Evolutionary conservation across 1,140 invertebrate genomes (phyloP), one percentile per base, ranked within the genome.

Genomic region (Pseudomyrmex pallidus): DNA sequence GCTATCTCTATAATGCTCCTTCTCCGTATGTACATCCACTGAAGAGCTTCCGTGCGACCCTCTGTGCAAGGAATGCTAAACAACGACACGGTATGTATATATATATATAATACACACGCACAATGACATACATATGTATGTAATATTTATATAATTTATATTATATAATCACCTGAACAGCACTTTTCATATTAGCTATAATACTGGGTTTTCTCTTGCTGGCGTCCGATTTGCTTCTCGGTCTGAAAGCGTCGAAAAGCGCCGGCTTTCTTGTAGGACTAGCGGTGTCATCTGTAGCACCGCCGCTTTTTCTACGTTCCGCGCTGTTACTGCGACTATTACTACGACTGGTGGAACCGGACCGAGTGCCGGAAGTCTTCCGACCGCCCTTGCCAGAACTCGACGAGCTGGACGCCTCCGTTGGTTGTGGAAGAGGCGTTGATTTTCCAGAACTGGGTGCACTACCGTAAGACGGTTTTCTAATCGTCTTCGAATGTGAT

Each of bases 221-320:
- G 22, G 96, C 96, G 94, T 98, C 97, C 2, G 96, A 98, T 94
- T 97, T 98, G 87, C 96, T 97, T 83, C 96, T 95, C 57, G 96
- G 97, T 90, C 97, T 95, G 91, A 98, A 98, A 17, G 97, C 97
- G 91, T 98, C 98, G 89, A 98, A 97, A 74, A 98, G 95, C 7
- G 96, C 96, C 8, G 96, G 96, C 66, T 96, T 95, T n/a, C 96
- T 95, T 44, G 96, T 96, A 1, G 96, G 96, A 82, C 96, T 96
- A 86, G 96, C 95, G 76, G 95, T 96, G 76, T 96, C 95, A 83
- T 95, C 95, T 85, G 95, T 94, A 78, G 95, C 95, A 59, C 95
- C 94, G 54, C 95, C 95, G 25, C 95, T 95, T 82, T 94, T 95
- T 63, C 95, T 92, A n/a, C 96, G 94, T 89, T 96, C 95, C 70